Evolutionary conservation across 2,797 vertebrate genomes (phyloP).

Genomic region (Menidia menidia): DNA sequence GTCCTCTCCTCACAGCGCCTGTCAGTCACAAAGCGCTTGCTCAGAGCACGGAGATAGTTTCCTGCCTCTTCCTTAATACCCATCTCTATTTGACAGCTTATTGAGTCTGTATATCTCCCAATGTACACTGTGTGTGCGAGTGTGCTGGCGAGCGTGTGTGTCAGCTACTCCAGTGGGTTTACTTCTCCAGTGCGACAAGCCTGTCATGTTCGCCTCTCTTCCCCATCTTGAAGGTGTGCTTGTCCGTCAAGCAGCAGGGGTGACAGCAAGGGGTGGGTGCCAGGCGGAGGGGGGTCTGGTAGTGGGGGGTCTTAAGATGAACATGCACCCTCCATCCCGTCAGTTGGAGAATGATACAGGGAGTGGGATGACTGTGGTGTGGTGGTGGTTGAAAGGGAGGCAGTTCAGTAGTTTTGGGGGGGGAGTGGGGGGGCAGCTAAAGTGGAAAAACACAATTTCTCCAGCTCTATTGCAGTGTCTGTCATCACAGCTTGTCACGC

Average conservation of each 20-base stretch:
- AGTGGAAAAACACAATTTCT: constrained; percentile 80
- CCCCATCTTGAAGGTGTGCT: constrained; percentile 81
- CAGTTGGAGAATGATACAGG: constrained; percentile 73
- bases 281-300: constrained; percentile 64
- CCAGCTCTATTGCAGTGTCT: constrained; percentile 83
- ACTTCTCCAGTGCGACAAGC: constrained; percentile 78
- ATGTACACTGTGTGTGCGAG: constrained; percentile 73
- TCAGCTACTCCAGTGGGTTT: constrained; percentile 80
- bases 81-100: constrained; percentile 86
- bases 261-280: constrained; percentile 71
- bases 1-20: constrained; percentile 73
- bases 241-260: constrained; percentile 83
- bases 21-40: constrained; percentile 80
- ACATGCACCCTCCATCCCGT: constrained; percentile 70
- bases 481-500: constrained; percentile 86
- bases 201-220: constrained; percentile 81
- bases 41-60: constrained; percentile 80
- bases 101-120: constrained; percentile 81
- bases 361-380: constrained; percentile 69
- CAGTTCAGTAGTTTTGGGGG: constrained; percentile 50
- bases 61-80: constrained; percentile 84
- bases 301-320: constrained; percentile 79
- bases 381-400: constrained; percentile 49
- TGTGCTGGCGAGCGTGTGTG: constrained; percentile 69
- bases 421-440: constrained; percentile 42